Conservation (phyloP, 2,797 vertebrate genomes). For the Centroberyx gerrardi region DNA sequence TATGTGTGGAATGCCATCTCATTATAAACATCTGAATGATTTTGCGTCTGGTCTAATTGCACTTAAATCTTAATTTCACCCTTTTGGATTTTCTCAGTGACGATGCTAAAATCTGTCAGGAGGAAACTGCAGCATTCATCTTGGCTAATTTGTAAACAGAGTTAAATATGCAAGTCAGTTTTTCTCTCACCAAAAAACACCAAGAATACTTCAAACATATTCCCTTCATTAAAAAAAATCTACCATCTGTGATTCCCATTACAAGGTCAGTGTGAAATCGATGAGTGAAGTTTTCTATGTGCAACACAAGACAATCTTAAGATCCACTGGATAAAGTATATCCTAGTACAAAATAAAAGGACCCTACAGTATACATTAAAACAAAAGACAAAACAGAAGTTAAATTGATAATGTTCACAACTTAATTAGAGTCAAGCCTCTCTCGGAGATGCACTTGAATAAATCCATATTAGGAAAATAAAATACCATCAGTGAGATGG, state of each 20-base stretch:
- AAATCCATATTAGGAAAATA: slow-evolving; percentile 33
- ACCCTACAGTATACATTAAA: slow-evolving; percentile 46
- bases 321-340: slow-evolving; percentile 61
- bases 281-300: slow-evolving; percentile 73
- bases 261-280: slow-evolving; percentile 81
- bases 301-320: slow-evolving; percentile 78
- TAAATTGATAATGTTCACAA: slow-evolving; percentile 39
- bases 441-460: slow-evolving; percentile 61
- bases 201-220: slow-evolving; percentile 73
- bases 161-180: slow-evolving; percentile 83
- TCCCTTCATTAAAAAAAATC: slow-evolving; percentile 77
- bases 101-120: slow-evolving; percentile 51
- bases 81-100: slow-evolving; percentile 65
- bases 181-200: slow-evolving; percentile 59
- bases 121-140: slow-evolving; percentile 85
- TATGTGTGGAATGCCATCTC: slow-evolving; percentile 68
- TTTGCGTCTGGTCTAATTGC: slow-evolving; percentile 86
- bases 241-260: slow-evolving; percentile 69
- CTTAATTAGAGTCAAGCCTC: slow-evolving; percentile 52
- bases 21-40: slow-evolving; percentile 61
- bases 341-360: slow-evolving; percentile 60
- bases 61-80: slow-evolving; percentile 81
- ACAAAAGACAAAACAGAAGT: slow-evolving; percentile 42
- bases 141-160: slow-evolving; percentile 88
- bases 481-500: slow-evolving; percentile 47